Percentiles rank a stretch among this genome's conserved stretches.
These are phyloP conservation scores for Hoplostethus mediterraneus DNA, from an alignment of 2,797 vertebrate species.

Conservation along the genomic window DNA sequence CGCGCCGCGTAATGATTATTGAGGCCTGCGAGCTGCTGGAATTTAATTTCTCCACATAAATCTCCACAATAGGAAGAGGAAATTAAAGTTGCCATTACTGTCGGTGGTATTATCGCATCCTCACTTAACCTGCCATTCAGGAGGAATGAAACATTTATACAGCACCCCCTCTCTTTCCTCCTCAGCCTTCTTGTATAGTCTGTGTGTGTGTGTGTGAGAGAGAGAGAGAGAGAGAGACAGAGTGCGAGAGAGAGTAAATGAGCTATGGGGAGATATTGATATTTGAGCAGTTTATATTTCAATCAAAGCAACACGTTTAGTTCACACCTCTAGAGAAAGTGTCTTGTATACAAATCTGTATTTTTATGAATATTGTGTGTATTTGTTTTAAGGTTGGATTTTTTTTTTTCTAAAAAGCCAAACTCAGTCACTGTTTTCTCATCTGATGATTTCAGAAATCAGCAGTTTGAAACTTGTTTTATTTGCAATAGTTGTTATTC, in stretches of 20 bases:
- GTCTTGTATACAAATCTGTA: not conserved
- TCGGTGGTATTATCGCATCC: conserved; percentile 84
- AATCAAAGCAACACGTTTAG: not conserved
- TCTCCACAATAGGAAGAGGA: conserved; percentile 87
- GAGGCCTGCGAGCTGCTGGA: conserved; percentile 81
- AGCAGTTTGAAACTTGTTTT: no score
- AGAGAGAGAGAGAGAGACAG: not conserved
- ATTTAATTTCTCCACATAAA: conserved; percentile 88
- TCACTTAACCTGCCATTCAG: conserved; percentile 89
- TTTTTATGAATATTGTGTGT: not conserved
- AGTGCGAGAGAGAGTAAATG: not conserved
- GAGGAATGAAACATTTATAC: conserved; percentile 84
- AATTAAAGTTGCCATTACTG: conserved; percentile 89
- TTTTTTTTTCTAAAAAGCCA: not conserved
- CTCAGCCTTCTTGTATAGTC: conserved; percentile 29
- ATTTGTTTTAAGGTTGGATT: not conserved
- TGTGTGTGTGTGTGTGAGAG: conserved; percentile 19
- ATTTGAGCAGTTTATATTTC: conserved; percentile 47
- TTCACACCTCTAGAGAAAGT: not conserved
- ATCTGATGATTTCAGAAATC: no score
- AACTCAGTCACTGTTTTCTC: no score
- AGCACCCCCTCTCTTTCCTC: conserved; percentile 45
- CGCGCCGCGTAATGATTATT: conserved; percentile 74
- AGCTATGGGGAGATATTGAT: conserved; percentile 40
- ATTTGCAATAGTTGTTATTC: not conserved